Evolutionary conservation across 2,113 vertebrate species (phyloP).

Genomic region (Catharus minimus): DNA sequence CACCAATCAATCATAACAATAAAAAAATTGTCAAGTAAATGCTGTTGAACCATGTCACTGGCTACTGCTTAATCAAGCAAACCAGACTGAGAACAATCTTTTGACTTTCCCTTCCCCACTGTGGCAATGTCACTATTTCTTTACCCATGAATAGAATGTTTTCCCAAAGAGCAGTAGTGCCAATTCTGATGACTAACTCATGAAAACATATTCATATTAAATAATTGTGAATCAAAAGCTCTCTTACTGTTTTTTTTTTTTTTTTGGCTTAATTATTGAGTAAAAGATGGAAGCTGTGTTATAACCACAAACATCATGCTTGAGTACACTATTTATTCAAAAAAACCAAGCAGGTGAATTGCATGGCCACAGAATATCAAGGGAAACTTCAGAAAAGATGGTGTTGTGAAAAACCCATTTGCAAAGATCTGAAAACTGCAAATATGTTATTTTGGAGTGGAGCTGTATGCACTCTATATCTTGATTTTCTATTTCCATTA

Average conservation of each 20-base stretch:
- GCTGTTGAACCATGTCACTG: background rate
- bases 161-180: background rate
- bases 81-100: background rate
- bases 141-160: background rate
- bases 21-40: background rate
- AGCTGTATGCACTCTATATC: background rate
- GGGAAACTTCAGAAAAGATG: background rate
- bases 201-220: background rate
- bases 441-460: background rate
- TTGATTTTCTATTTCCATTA: background rate
- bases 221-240: background rate
- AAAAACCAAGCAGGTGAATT: background rate
- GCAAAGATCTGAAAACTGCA: background rate
- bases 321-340: background rate
- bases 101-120: background rate
- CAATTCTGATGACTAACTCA: background rate
- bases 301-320: background rate
- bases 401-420: background rate
- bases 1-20: background rate
- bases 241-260: background rate
- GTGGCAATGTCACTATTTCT: background rate
- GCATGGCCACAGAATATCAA: background rate
- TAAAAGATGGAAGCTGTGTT: background rate
- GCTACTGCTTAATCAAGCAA: conserved; percentile 30
- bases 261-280: background rate